Evolutionary conservation across 2,113 vertebrate species (phyloP).

Genomic region (Tringa solitaria): DNA sequence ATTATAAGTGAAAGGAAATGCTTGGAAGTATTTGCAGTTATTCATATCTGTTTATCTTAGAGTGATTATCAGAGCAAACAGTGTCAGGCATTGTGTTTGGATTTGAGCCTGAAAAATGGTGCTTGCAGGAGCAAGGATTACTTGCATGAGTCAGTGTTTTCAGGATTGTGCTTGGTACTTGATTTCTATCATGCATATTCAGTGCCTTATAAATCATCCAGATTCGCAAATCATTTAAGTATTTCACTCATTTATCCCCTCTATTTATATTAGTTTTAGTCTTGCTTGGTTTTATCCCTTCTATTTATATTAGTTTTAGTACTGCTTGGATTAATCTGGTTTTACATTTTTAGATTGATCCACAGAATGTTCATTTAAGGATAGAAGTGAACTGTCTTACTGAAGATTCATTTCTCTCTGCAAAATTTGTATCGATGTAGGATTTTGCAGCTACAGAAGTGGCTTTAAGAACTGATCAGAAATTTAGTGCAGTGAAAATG

Average conservation of each 20-base stretch:
- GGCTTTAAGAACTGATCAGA: neutral
- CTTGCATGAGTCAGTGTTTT: slow-evolving; percentile 57
- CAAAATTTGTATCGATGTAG: neutral
- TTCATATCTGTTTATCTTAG: slow-evolving; percentile 70
- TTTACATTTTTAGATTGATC: slow-evolving; percentile 16
- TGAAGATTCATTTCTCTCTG: neutral
- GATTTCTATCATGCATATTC: slow-evolving; percentile 55
- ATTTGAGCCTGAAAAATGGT: slow-evolving; percentile 55
- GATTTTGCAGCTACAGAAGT: neutral
- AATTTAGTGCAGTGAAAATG: neutral
- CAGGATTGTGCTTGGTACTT: slow-evolving; percentile 35
- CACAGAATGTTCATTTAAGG: neutral
- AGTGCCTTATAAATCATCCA: slow-evolving; percentile 55
- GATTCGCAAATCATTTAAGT: slow-evolving; percentile 45
- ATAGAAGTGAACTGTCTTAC: neutral
- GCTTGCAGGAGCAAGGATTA: slow-evolving; percentile 52
- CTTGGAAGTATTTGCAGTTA: slow-evolving; percentile 52
- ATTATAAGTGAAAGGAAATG: slow-evolving; percentile 59
- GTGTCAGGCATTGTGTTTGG: slow-evolving; percentile 68
- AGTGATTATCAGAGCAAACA: slow-evolving; percentile 71
- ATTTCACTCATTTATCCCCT: slow-evolving; percentile 1
- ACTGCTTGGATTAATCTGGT: slow-evolving; percentile 5
- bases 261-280: slow-evolving; percentile 39
- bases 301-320: slow-evolving; percentile 19
- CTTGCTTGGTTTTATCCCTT: neutral